Base-by-base conservation (phyloP, 2,888 invertebrate genomes). In the Graphium colonna region DNA sequence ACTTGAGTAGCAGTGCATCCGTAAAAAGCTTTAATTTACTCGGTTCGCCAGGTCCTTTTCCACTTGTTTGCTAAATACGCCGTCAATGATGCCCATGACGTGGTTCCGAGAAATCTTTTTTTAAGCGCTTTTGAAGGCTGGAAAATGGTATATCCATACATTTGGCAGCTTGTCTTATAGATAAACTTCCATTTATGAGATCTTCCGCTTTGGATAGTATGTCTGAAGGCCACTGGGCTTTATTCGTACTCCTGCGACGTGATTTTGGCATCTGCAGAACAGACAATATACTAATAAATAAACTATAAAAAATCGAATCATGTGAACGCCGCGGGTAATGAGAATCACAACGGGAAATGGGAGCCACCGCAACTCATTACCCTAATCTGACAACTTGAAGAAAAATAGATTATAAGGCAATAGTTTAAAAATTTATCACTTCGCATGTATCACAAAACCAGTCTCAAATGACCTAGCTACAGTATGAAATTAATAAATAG, bases 71-170 rank as follows among this genome's bases (percentile, higher is more conserved):
- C 28, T 28, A 28, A 28, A 28, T 28, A 28, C 28, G 28, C 5
- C 64, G 58, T 55, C 65, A 63, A 46, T 64, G 62, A 61, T 51
- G 63, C n/a, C n/a, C n/a, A n/a, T n/a, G n/a, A n/a, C n/a, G n/a
- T n/a, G n/a, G n/a, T n/a, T n/a, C n/a, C n/a, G 51, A 58, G 55
- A 50, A 52, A 58, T 54, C 55, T 54, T 65, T 63, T 55, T 60
- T 61, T 48, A 56, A 16, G 40, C 61, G 60, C 52, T 61, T 62
- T 12, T 63, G 63, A 55, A 64, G 60, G 33, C 62, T 64, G n/a
- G n/a, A n/a, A n/a, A n/a, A n/a, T n/a, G n/a, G n/a, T n/a, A n/a
- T n/a, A n/a, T n/a, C n/a, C n/a, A n/a, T n/a, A n/a, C n/a, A n/a
- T n/a, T n/a, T n/a, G n/a, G n/a, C n/a, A n/a, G n/a, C n/a, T n/a